These are phyloP conservation scores for Spongilla lacustris DNA, from an alignment of 37 sponge, comb jelly and placozoan genomes.

Conservation along the genomic window DNA sequence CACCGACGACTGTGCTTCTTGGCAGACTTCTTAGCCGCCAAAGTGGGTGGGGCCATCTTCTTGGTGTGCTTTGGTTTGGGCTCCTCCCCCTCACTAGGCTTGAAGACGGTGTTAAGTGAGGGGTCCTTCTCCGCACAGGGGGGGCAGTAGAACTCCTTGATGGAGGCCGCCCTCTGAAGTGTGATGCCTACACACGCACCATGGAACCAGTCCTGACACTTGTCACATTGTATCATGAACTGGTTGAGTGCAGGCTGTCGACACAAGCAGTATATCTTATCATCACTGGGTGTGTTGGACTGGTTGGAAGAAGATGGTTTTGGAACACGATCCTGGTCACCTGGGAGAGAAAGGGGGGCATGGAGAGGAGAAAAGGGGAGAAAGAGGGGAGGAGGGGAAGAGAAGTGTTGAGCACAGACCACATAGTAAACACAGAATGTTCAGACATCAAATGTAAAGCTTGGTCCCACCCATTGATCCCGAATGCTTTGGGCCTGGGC, in stretches of 20 bases:
- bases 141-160: conserved; percentile 70
- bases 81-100: conserved; percentile 12
- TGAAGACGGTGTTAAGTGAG: conserved; percentile 34
- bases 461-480: no score
- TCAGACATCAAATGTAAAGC: no score
- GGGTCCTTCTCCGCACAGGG: conserved; percentile 55
- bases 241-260: background rate
- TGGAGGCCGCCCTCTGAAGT: conserved; percentile 25
- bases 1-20: conserved; percentile 66
- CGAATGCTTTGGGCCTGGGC: no score
- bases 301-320: background rate
- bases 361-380: background rate
- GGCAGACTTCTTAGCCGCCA: conserved; percentile 10
- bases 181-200: conserved; percentile 78
- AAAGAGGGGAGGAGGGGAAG: background rate
- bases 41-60: background rate
- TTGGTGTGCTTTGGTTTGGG: background rate
- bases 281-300: background rate
- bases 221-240: conserved; percentile 61
- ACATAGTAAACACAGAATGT: no score
- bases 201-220: conserved; percentile 70
- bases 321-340: background rate
- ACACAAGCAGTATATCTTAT: conserved; percentile 44
- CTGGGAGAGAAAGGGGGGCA: background rate
- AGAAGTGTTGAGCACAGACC: no score